phyloP scores from a whole-genome alignment of 1,140 invertebrate genomes.

The Neodiprion pinetum region DNA sequence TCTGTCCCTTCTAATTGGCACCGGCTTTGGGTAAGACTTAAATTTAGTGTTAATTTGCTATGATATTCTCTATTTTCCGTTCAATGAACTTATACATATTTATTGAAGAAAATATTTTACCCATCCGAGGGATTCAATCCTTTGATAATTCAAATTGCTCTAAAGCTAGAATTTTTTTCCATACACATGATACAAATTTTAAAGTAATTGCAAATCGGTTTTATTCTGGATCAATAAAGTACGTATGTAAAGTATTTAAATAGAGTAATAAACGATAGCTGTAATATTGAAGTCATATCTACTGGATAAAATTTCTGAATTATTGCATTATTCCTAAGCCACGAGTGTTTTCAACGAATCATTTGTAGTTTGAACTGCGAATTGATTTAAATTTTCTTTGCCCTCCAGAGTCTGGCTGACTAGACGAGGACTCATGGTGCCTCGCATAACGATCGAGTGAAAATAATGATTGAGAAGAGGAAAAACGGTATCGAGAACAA shows the following conservation, averaged over 20 bases:
- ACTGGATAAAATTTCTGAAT: too few species aligned
- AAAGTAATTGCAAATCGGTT: too few species aligned
- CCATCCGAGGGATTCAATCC: constrained; percentile 27
- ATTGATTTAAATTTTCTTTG: constrained; percentile 13
- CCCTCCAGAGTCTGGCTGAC: constrained; percentile 71
- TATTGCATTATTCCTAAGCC: too few species aligned
- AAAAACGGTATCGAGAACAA: not conserved
- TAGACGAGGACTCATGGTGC: constrained; percentile 70
- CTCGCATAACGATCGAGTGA: constrained; percentile 69
- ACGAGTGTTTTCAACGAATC: not conserved
- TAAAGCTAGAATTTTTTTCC: not conserved
- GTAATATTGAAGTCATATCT: too few species aligned
- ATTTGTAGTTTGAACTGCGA: not conserved
- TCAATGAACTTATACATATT: constrained; percentile 44
- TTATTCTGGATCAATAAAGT: too few species aligned
- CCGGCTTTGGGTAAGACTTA: constrained; percentile 82
- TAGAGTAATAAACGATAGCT: too few species aligned
- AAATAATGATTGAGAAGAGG: constrained; percentile 11
- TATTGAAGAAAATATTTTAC: constrained; percentile 45
- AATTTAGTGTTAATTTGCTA: constrained; percentile 15
- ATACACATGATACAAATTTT: too few species aligned
- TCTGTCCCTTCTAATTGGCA: constrained; percentile 85
- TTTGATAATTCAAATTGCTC: not conserved
- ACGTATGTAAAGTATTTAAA: too few species aligned
- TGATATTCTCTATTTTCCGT: constrained; percentile 36